Percentiles rank a stretch among this genome's conserved stretches.
phyloP scores from a whole-genome alignment of 2,797 vertebrate genomes.

The Ara ararauna region DNA sequence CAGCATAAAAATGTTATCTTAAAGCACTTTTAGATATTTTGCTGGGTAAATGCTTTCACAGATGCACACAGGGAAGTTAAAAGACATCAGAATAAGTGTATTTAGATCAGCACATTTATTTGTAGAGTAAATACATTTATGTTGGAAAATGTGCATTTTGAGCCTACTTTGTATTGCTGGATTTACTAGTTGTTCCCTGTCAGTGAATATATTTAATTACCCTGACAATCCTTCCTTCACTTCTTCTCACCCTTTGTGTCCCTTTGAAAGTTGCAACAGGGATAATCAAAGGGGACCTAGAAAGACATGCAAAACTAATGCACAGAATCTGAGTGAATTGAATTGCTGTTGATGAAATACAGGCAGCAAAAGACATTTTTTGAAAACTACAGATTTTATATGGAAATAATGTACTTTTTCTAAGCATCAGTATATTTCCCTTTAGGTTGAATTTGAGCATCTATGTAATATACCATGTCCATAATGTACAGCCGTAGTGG shows the following conservation, averaged over 20 bases:
- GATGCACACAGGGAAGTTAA: constrained; percentile 24
- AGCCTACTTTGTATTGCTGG: constrained; percentile 20
- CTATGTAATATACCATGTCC: neutral
- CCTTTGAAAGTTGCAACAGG: neutral
- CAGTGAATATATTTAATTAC: constrained; percentile 36
- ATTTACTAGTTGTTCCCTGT: constrained; percentile 29
- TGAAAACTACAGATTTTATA: neutral
- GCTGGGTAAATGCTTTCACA: constrained; percentile 46
- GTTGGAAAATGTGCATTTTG: constrained; percentile 21
- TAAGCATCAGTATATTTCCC: neutral
- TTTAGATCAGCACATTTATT: constrained; percentile 29
- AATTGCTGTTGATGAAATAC: neutral
- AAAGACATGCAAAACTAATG: neutral
- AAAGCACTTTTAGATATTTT: constrained; percentile 57
- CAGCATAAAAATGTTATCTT: constrained; percentile 59
- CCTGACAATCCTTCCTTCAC: neutral
- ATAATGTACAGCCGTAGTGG: neutral
- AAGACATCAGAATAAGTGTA: constrained; percentile 37
- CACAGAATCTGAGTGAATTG: neutral
- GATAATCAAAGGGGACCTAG: neutral
- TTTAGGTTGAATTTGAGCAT: neutral
- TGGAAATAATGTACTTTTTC: neutral
- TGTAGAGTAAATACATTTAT: constrained; percentile 5
- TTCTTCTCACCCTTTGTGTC: neutral
- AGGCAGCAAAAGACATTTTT: neutral